Evolutionary conservation across 2,113 vertebrate genomes (phyloP), one percentile per base, ranked within the genome.

Genomic region (Urocolius indicus): DNA sequence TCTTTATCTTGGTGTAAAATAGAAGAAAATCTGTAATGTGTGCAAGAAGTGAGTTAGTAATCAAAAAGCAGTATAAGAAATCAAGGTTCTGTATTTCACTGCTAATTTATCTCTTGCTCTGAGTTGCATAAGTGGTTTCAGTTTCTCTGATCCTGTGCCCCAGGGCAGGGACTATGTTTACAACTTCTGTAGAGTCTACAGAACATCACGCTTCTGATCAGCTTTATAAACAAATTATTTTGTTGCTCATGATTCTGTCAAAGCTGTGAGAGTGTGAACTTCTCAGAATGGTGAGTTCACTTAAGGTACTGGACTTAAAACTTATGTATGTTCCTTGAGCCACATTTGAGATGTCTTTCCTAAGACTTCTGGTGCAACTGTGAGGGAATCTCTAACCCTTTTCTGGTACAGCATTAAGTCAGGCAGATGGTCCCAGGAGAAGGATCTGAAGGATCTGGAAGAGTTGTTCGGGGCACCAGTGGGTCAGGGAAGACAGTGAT

Each of bases 181-280:
- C 66, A 54, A 4, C 72, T 76, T 58, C 82, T 51, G 36, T 24
- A 10, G 73, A 78, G 57, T 41, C 12, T 13, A 29, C 12, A 43
- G 80, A 91, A 43, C 58, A 65, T 9, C 62, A 6, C 49, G 51
- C 23, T 10, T 61, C 74, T 48, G 38, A 82, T 65, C 81, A 91
- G 75, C 58, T 94, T 93, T 87, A 43, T 74, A 91, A 92, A 68
- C 24, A 92, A 84, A 49, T 26, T 91, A 45, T 54, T 46, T 43
- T 8, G 21, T 49, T 92, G 68, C 69, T 75, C 68, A 81, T 46
- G 52, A 72, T 80, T 59, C 74, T 95, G 66, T 87, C 88, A 84
- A 75, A 89, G 11, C 74, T 91, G 49, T 78, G 69, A 84, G 69
- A 84, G 38, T 16, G 34, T 29, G 57, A 92, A 84, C 3, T 8